A percentile compares a stretch with the other conserved stretches of the same genome.
Conservation (phyloP, 2,888 invertebrate species). For the Agonopterix subpropinquella region DNA sequence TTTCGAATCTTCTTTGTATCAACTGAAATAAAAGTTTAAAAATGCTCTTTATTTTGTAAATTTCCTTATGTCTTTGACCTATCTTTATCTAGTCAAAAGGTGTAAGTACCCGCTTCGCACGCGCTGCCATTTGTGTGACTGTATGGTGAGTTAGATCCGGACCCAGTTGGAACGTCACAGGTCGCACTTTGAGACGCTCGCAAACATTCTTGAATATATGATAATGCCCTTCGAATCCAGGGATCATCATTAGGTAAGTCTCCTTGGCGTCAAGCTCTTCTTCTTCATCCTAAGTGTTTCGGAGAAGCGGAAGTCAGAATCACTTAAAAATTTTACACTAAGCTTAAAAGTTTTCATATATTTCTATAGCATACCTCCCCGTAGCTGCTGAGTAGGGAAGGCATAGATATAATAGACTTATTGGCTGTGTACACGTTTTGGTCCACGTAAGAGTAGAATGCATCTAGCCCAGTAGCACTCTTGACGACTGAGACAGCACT, state of each 20-base stretch:
- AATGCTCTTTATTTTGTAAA: background rate
- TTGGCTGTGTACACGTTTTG: slow-evolving; percentile 28
- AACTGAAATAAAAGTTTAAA: slow-evolving; percentile 14
- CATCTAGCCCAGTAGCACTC: slow-evolving; percentile 19
- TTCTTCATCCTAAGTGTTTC: slow-evolving; percentile 28
- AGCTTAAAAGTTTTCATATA: no score
- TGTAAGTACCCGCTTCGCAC: background rate
- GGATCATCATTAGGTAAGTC: slow-evolving; percentile 33
- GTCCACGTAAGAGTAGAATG: slow-evolving; percentile 29
- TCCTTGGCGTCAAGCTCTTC: slow-evolving; percentile 24
- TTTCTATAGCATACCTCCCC: slow-evolving; percentile 7
- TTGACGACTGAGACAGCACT: no score
- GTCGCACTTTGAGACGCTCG: slow-evolving; percentile 33
- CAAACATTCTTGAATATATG: slow-evolving; percentile 24
- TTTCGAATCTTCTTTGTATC: slow-evolving; percentile 13
- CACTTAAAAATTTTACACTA: no score
- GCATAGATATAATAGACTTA: slow-evolving; percentile 28
- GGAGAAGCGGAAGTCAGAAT: slow-evolving; percentile 1
- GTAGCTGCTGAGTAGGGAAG: slow-evolving; percentile 22
- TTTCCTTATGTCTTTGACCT: no score
- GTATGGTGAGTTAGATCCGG: slow-evolving; percentile 30
- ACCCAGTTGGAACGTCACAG: slow-evolving; percentile 29
- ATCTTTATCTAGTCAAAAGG: no score
- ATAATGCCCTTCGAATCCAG: slow-evolving; percentile 43
- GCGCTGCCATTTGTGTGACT: slow-evolving; percentile 28